These are phyloP conservation scores for Yoshiicerus persimilis DNA, from an alignment of 1,140 invertebrate species.

Conservation along the genomic window DNA sequence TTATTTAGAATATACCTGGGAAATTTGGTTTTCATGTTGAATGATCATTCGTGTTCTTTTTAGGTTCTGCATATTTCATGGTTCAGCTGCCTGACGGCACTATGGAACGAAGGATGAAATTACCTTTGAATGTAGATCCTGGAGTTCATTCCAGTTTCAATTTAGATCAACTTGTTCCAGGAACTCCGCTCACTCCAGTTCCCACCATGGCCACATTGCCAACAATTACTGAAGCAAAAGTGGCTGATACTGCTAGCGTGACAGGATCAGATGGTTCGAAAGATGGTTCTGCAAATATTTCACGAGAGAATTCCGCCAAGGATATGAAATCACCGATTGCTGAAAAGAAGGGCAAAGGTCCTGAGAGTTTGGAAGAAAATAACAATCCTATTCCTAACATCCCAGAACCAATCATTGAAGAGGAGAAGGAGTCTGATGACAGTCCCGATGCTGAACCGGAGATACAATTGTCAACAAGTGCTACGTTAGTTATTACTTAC, in stretches of 20 bases:
- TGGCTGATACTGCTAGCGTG: constrained; percentile 49
- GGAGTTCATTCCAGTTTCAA: constrained; percentile 89
- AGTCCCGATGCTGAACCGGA: background rate
- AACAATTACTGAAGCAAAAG: constrained; percentile 74
- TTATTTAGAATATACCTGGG: background rate
- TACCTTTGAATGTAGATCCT: constrained; percentile 81
- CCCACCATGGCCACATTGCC: constrained; percentile 69
- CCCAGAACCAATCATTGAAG: constrained; percentile 39
- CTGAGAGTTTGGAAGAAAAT: background rate
- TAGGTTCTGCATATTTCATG: constrained; percentile 75
- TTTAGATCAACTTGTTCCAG: constrained; percentile 66
- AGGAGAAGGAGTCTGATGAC: constrained; percentile 27
- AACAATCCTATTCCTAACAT: background rate
- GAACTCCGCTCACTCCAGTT: constrained; percentile 68
- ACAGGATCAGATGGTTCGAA: background rate
- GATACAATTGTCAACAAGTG: constrained; percentile 26
- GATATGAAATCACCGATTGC: background rate
- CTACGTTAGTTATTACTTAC: background rate
- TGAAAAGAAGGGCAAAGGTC: background rate
- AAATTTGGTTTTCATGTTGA: background rate
- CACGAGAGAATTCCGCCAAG: background rate
- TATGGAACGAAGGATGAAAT: constrained; percentile 81
- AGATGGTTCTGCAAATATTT: background rate
- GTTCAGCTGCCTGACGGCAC: constrained; percentile 85
- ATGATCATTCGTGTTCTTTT: background rate